Evolutionary conservation across 2,113 vertebrate species (phyloP).

Genomic region (Caranx ignobilis): DNA sequence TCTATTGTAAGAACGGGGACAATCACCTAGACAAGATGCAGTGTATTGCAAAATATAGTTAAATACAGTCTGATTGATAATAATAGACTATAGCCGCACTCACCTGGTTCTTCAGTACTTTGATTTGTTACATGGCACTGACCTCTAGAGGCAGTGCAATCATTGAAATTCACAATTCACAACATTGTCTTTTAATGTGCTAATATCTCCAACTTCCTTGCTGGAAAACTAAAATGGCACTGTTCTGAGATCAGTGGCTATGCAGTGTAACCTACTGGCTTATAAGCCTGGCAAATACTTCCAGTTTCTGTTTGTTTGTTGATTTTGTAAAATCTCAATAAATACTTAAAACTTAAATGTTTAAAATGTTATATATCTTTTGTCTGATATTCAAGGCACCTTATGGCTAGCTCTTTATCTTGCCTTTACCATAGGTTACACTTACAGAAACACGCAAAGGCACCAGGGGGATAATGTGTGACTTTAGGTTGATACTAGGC

Average conservation of each 20-base stretch:
- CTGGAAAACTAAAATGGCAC: neutral
- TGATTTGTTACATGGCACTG: conserved; percentile 46
- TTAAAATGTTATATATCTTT: conserved; percentile 8
- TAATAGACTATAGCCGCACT: neutral
- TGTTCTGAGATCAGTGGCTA: conserved; percentile 8
- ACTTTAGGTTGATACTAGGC: neutral
- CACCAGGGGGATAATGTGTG: neutral
- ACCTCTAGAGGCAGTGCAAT: conserved; percentile 55
- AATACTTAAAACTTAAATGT: conserved; percentile 29
- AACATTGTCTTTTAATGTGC: conserved; percentile 1
- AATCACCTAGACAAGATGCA: conserved; percentile 22
- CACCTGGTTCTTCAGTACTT: neutral
- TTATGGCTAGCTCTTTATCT: neutral
- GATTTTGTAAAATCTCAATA: conserved; percentile 49
- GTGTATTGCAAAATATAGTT: neutral
- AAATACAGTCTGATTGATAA: neutral
- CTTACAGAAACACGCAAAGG: neutral
- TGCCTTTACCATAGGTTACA: neutral
- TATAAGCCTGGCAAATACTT: neutral
- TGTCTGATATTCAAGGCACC: neutral
- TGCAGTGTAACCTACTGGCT: conserved; percentile 17
- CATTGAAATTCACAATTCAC: neutral
- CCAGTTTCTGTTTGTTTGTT: conserved; percentile 18
- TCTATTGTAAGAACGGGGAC: conserved; percentile 8
- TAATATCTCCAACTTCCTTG: neutral